Evolutionary conservation across 2,113 vertebrate genomes (phyloP), one percentile per base, ranked within the genome.

Genomic region (Brienomyrus brachyistius): DNA sequence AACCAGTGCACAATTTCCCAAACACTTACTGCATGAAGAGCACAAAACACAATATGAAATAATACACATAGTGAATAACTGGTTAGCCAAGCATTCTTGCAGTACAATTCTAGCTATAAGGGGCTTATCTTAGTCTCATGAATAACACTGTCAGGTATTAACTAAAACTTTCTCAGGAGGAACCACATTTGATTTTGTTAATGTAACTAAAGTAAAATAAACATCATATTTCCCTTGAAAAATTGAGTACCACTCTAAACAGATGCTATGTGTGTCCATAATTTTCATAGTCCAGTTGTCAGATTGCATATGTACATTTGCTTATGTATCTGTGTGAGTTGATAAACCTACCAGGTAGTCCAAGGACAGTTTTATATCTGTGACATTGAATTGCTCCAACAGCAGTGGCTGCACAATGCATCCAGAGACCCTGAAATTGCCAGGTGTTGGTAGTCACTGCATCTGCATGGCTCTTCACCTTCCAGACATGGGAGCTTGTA

Each of bases 361-460:
- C 97, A 90, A 98, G 94, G 13, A 97, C 88, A 15, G 95, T 97
- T 87, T 89, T 95, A 91, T 96, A 96, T 17, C 2, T 93, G 93
- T 92, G 95, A 93, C 97, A 98, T 89, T 97, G 93, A 0, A 96
- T 0, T 0, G 94, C 92, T 1, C 96, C 96, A 45, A 91, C 1
- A 4, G 94, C 89, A 45, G 93, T 93, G 31, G 95, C 92, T 1
- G 91, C 93, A 19, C 97, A 98, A 90, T 95, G 94, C 95, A 95
- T 95, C 97, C 97, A 98, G 45, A 98, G 94, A 3, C 97, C 97
- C 91, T 98, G 97, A 4, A 95, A 97, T 89, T 93, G 82, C 93
- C 94, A 95, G 70, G 92, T 95, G 59, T 94, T 90, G 92, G 92
- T 91, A 59, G 90, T 93, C 2, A 96, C 82, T 0, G 92, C 88